Evolutionary conservation across 2,113 vertebrate species (phyloP), one percentile per base, ranked within the genome.

Genomic region (Tursiops truncatus): DNA sequence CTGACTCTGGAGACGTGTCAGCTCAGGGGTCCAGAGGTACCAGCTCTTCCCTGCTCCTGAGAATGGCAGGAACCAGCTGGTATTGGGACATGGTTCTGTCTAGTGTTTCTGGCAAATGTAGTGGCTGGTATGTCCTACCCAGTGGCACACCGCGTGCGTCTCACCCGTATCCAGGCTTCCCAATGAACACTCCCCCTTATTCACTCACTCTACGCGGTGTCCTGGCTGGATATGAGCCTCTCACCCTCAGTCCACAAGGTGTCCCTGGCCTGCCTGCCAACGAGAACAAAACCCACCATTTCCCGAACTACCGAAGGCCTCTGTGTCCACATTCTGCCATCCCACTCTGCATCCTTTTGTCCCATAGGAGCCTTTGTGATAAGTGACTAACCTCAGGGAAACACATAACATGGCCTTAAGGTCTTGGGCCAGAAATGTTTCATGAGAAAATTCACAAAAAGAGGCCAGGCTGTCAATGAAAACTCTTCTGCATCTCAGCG

Each of bases 111-210:
- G 79, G 44, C 25, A n/a, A 28, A 21, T 12, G 18, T 15, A 44
- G 21, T 5, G 41, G 28, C n/a, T 84, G 47, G 26, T 28, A 1
- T 8, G 33, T 21, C 25, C 44, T 68, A 11, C 15, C 71, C 13
- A 26, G 0, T 2, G 44, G 67, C n/a, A 15, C 2, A 3, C 8
- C 2, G 41, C 4, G 13, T 0, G 15, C 20, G 6, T 56, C 28
- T 68, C n/a, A 13, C 26, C 73, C 41, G 11, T 38, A 68, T 6
- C 41, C 8, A 4, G 9, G 38, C 73, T 92, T 44, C 44, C 71
- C 25, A 28, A 0, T 26, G 12, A 41, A 36, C 0, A 2, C 8
- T 1, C 47, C 14, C 26, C 36, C 23, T 15, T 25, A 8, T 77
- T 6, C 50, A 11, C 33, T 77, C 28, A 31, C 4, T 21, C 0